Conservation (phyloP, 2,888 invertebrate genomes). For the Eupeodes latifasciatus region DNA sequence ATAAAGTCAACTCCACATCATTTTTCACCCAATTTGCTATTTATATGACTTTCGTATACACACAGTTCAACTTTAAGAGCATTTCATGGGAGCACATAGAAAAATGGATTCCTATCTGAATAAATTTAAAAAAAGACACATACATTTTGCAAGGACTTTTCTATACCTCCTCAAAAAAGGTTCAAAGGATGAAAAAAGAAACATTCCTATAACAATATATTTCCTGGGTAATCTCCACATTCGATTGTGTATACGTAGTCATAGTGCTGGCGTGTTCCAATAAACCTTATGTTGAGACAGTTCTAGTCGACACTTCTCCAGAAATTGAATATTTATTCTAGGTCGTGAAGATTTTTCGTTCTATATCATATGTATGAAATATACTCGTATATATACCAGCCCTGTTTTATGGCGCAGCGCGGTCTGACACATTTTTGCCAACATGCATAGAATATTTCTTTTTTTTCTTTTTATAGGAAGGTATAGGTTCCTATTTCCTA, state of each 20-base stretch:
- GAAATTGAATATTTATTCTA: conserved; percentile 30
- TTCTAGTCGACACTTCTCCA: conserved; percentile 12
- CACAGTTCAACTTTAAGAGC: conserved; percentile 1
- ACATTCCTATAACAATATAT: not conserved
- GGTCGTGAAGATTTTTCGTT: not conserved
- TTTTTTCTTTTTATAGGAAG: not conserved
- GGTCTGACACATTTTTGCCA: conserved; percentile 24
- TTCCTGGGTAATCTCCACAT: conserved; percentile 21
- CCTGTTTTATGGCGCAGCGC: conserved; percentile 1
- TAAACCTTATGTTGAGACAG: conserved; percentile 18
- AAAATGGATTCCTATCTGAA: conserved; percentile 7
- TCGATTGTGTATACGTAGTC: conserved; percentile 16
- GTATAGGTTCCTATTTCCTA: no score
- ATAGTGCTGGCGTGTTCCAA: conserved; percentile 1
- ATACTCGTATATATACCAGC: no score
- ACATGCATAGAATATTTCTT: not conserved
- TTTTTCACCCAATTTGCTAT: conserved; percentile 1
- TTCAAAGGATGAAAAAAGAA: not conserved
- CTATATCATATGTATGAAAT: not conserved
- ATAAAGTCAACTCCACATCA: conserved; percentile 16
- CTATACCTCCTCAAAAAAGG: not conserved
- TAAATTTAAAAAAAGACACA: conserved; percentile 19
- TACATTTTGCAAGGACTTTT: conserved; percentile 9
- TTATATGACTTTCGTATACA: not conserved
- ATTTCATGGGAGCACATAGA: not conserved